phyloP scores from a whole-genome alignment of 2,888 invertebrate genomes.

The Scelioninae gen. 1 region DNA sequence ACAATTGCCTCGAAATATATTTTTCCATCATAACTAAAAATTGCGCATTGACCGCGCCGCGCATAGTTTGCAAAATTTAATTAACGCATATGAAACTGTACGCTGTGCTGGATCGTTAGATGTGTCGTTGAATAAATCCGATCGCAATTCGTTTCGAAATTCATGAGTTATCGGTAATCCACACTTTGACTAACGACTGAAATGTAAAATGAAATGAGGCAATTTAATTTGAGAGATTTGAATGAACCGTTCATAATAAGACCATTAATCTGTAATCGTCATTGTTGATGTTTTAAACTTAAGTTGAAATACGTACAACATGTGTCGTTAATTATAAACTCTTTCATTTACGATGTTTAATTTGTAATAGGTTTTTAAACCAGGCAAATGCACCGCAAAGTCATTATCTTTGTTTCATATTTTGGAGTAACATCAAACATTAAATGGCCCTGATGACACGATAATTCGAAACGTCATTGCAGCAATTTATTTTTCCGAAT shows the following conservation, averaged over 20 bases:
- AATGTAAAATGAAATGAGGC: constrained; percentile 60
- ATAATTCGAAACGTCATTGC: background rate
- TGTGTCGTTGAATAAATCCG: constrained; percentile 37
- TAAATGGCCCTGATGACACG: background rate
- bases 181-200: constrained; percentile 39
- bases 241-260: constrained; percentile 49
- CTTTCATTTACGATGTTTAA: constrained; percentile 36
- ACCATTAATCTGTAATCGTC: constrained; percentile 47
- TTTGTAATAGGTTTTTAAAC: constrained; percentile 43
- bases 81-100: constrained; percentile 51
- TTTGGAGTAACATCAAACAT: background rate
- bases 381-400: constrained; percentile 20
- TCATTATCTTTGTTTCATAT: constrained; percentile 8
- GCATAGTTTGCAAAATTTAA: constrained; percentile 54
- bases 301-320: too few species aligned
- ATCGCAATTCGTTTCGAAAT: constrained; percentile 48
- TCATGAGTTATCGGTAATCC: constrained; percentile 59
- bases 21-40: constrained; percentile 30
- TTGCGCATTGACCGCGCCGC: constrained; percentile 1
- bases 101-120: constrained; percentile 40
- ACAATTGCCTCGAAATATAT: constrained; percentile 26
- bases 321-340: constrained; percentile 45
- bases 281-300: constrained; percentile 45
- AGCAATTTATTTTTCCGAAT: constrained; percentile 18
- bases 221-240: constrained; percentile 59